Base-by-base conservation (phyloP, 2,888 invertebrate species). In the Cosmopolites sordidus region DNA sequence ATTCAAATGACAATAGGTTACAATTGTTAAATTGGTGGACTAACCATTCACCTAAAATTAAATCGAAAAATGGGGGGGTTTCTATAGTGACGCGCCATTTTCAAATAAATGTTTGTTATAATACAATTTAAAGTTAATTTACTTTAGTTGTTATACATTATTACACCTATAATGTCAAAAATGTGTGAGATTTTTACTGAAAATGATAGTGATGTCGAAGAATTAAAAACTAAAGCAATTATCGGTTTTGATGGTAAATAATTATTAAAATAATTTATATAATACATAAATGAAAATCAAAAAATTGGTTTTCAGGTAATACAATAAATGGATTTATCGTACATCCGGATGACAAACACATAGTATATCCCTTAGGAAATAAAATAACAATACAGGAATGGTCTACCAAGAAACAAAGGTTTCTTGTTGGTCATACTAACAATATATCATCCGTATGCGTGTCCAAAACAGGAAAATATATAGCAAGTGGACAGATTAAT, bases 401-500 rank as follows among this genome's bases (percentile, higher is more conserved):
- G 76, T 76, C 76, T 45, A 81, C 82, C 0, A 86, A 86, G 66
- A 79, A 82, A 63, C 91, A 91, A 75, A 73, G 75, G 51, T 91
- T 91, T 70, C 77, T 92, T 17, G 80, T 82, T 16, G 92, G 91
- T 0, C 92, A 92, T 65, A 83, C 86, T 0, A 89, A 91, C 70
- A 81, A 82, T 18, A 84, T 92, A 43, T 86, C 89, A 0, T 81
- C 89, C 1, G 76, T 92, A 16, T 86, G 87, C 43, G 71, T 92
- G 9, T 94, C 95, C 8, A 77, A 79, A 0, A 76, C 73, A 62
- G 91, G 95, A 16, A 84, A 83, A 16, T 89, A 82, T 65, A 76
- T 96, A 33, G 95, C 91, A 3, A 92, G 94, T 0, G 95, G 95
- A 0, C 93, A 95, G 74, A 82, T 87, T 33, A 94, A 90, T 68